Evolutionary conservation across 2,888 invertebrate genomes (phyloP).

Genomic region (Nysson spinosus): DNA sequence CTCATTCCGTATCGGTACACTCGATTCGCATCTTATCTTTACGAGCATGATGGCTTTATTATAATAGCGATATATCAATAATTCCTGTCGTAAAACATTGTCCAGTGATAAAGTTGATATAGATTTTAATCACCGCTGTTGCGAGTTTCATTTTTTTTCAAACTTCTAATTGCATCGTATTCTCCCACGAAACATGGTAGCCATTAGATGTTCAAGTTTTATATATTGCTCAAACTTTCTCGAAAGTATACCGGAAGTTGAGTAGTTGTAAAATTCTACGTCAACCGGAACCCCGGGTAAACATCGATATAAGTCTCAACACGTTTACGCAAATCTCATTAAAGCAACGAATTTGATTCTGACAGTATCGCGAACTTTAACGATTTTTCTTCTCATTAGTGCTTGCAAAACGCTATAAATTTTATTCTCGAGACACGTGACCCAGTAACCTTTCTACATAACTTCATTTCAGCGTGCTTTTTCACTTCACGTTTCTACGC

Average conservation of each 20-base stretch:
- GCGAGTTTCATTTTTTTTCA: not conserved
- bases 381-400: conserved; percentile 55
- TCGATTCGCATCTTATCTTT: no score
- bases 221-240: conserved; percentile 29
- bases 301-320: conserved; percentile 33
- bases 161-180: conserved; percentile 27
- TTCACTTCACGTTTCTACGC: not conserved
- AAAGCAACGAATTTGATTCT: conserved; percentile 50
- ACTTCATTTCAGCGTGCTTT: not conserved
- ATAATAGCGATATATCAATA: not conserved
- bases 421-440: conserved; percentile 21
- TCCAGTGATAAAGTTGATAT: conserved; percentile 7
- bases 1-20: no score
- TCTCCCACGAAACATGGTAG: conserved; percentile 8
- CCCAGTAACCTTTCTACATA: no score
- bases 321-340: conserved; percentile 50
- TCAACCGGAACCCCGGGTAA: conserved; percentile 19
- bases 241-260: conserved; percentile 20
- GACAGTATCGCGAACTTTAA: conserved; percentile 41
- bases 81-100: conserved; percentile 16
- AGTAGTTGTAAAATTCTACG: conserved; percentile 16
- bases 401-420: conserved; percentile 38
- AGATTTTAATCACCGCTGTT: conserved; percentile 14
- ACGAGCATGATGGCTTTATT: not conserved
- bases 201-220: conserved; percentile 24